A percentile compares a stretch with the other conserved stretches of the same genome.
Conservation (phyloP, 2,113 vertebrate species). For the Rhabdornis inornatus region DNA sequence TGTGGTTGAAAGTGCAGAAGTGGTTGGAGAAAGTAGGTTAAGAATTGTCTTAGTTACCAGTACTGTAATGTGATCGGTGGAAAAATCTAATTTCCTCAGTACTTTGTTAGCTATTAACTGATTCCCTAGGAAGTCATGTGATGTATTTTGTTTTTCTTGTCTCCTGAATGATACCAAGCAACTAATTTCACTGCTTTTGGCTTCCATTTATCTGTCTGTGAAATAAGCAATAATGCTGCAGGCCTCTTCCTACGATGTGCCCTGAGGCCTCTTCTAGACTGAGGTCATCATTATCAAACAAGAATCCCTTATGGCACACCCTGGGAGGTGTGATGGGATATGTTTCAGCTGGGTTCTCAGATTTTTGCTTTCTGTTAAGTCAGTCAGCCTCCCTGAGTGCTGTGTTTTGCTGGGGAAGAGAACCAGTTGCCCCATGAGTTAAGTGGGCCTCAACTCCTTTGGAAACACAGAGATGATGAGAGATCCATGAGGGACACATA, state of each 20-base stretch:
- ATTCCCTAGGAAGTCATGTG: neutral
- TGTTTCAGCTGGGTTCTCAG: neutral
- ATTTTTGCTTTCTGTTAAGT: neutral
- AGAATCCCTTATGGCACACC: neutral
- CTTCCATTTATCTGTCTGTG: neutral
- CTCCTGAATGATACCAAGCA: neutral
- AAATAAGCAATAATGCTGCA: neutral
- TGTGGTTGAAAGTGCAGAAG: neutral
- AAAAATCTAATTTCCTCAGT: neutral
- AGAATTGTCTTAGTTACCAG: neutral
- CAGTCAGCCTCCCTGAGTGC: neutral
- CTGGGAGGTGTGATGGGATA: neutral
- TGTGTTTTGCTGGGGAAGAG: neutral
- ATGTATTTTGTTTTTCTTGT: neutral
- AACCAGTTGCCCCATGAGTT: neutral
- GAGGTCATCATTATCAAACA: neutral
- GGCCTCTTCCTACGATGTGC: neutral
- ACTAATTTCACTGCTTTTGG: neutral
- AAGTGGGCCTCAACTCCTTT: neutral
- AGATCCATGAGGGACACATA: fast-evolving
- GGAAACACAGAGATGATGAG: neutral
- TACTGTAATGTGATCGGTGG: neutral
- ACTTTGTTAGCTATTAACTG: neutral
- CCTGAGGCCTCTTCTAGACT: neutral
- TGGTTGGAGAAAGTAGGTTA: neutral